Conservation (phyloP, 2,797 vertebrate species). For the Apogon hyalosoma region DNA sequence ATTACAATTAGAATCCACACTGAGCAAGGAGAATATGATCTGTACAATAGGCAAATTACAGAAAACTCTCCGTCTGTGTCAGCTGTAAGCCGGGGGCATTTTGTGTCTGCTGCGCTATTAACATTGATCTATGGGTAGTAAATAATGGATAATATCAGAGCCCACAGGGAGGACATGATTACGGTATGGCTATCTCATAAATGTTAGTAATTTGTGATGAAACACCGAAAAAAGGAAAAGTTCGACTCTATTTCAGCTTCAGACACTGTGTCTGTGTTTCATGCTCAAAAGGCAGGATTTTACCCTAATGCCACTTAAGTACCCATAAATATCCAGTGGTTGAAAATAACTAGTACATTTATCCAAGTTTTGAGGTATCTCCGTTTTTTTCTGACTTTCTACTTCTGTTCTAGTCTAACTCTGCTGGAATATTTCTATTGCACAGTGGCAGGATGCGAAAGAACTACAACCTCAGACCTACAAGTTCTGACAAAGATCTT, state of each 20-base stretch:
- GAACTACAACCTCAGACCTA: no score
- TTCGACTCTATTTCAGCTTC: no score
- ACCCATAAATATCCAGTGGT: slow-evolving; percentile 11
- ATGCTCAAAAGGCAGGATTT: not conserved
- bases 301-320: not conserved
- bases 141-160: not conserved
- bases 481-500: no score
- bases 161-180: slow-evolving; percentile 6
- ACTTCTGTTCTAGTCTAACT: no score
- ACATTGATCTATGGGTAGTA: slow-evolving; percentile 2
- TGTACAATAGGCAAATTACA: slow-evolving; percentile 31
- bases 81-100: slow-evolving; percentile 4
- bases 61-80: slow-evolving; percentile 17
- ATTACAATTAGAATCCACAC: slow-evolving; percentile 37
- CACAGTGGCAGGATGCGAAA: no score
- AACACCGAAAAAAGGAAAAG: no score
- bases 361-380: no score
- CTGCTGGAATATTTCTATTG: no score
- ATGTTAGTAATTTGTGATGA: not conserved
- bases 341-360: no score
- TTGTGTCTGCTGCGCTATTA: slow-evolving; percentile 8
- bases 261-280: no score
- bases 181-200: not conserved
- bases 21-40: slow-evolving; percentile 40
- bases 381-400: no score